Percentiles rank a stretch among this genome's conserved stretches.
These are phyloP conservation scores for Pseudoips prasinana DNA, from an alignment of 2,888 invertebrate genomes.

Conservation along the genomic window DNA sequence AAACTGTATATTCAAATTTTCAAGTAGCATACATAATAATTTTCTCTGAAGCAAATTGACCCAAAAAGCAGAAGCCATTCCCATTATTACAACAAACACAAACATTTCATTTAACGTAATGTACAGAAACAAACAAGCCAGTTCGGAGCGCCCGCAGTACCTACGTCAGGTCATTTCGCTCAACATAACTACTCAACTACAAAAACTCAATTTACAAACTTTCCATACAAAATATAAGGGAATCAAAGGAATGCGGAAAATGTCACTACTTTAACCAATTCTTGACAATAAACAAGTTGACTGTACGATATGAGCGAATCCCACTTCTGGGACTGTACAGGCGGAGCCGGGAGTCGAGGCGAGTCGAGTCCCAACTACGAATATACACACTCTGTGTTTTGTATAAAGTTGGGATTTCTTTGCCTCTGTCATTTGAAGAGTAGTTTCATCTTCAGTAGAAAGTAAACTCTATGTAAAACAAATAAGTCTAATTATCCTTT, in stretches of 20 bases:
- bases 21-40: no score
- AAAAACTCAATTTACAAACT: slow-evolving; percentile 35
- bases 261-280: slow-evolving; percentile 49
- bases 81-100: slow-evolving; percentile 3
- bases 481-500: slow-evolving; percentile 36
- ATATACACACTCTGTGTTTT: slow-evolving; percentile 29
- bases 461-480: slow-evolving; percentile 14
- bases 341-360: slow-evolving; percentile 27
- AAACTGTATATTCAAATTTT: no score
- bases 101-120: slow-evolving; percentile 18
- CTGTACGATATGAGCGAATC: slow-evolving; percentile 50
- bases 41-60: no score
- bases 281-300: slow-evolving; percentile 59
- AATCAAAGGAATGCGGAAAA: slow-evolving; percentile 40
- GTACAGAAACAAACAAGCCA: slow-evolving; percentile 11
- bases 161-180: no score
- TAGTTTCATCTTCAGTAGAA: slow-evolving; percentile 11
- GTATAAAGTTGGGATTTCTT: slow-evolving; percentile 38
- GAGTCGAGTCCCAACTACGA: slow-evolving; percentile 13
- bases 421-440: slow-evolving; percentile 30
- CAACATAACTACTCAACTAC: slow-evolving; percentile 3
- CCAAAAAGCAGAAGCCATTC: slow-evolving; percentile 9
- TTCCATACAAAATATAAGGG: slow-evolving; percentile 34
- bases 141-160: no score
- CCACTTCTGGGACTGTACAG: slow-evolving; percentile 50